Base-by-base conservation (phyloP, 1,140 invertebrate genomes). In the Venturia canescens region DNA sequence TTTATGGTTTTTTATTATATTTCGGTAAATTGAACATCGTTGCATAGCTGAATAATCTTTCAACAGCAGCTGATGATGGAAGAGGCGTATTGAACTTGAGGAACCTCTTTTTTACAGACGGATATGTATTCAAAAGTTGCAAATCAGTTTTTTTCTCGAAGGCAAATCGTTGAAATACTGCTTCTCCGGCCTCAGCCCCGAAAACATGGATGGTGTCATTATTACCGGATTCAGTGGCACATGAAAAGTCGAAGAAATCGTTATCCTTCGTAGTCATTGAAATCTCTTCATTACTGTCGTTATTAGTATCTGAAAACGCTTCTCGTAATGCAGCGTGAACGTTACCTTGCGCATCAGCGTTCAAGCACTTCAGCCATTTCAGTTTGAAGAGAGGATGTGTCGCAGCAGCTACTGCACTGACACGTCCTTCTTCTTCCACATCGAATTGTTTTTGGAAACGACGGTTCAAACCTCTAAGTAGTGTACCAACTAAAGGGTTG, bases 1-100 rank as follows among this genome's bases (percentile, higher is more conserved):
- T n/a, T n/a, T n/a, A n/a, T n/a, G n/a, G n/a, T n/a, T n/a, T 27
- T 29, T 60, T 78, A 44, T 78, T 78, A 63, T 78, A 60, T 66
- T 78, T 78, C 0, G 76, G 76, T 18, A 78, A 66, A 78, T 78
- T 78, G 53, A 66, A n/a, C n/a, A n/a, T n/a, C n/a, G n/a, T n/a
- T n/a, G n/a, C n/a, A n/a, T n/a, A n/a, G n/a, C n/a, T n/a, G n/a
- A n/a, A 77, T 16, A 77, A 57, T 77, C 75, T 77, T 23, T 77
- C 75, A 1, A 77, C 50, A 57, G 76, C 34, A 11, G 76, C 76
- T 31, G 57, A 78, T 27, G 76, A 78, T 60, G 76, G 53, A 60
- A 78, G 57, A 31, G 53, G 76, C 21, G 50, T 78, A 27, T 78
- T 78, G 31, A 60, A 78, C 34, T 66, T 66, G 3, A 78, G 18